phyloP scores from a whole-genome alignment of 2,113 vertebrate genomes.

The Poecilia latipinna region DNA sequence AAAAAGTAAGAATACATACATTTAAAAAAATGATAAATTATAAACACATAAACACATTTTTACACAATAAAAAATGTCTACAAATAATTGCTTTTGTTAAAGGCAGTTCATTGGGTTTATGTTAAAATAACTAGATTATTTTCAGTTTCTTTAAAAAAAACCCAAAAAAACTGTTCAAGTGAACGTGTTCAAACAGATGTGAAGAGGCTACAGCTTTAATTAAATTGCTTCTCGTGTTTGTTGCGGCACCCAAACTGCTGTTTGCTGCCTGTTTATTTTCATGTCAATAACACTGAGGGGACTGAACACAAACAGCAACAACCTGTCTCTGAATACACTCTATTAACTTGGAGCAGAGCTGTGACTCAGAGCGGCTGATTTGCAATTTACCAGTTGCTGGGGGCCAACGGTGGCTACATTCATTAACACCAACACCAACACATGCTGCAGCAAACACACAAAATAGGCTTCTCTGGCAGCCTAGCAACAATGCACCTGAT shows the following conservation, averaged over 20 bases:
- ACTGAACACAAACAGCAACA: conserved; percentile 43
- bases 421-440: conserved; percentile 11
- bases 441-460: conserved; percentile 18
- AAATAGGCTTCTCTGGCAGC: conserved; percentile 25
- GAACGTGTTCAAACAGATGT: background rate
- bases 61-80: background rate
- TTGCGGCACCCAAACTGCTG: conserved; percentile 4
- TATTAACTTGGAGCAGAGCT: conserved; percentile 39
- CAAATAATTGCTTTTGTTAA: background rate
- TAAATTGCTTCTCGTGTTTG: background rate
- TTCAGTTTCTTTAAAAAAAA: background rate
- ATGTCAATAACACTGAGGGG: conserved; percentile 21
- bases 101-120: background rate
- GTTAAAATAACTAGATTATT: background rate
- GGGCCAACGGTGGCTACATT: conserved; percentile 24
- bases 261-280: conserved; percentile 31
- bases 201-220: conserved; percentile 7
- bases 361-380: conserved; percentile 39
- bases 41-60: background rate
- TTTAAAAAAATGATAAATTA: background rate
- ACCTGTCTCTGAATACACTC: conserved; percentile 40
- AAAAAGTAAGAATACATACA: background rate
- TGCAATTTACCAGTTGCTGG: conserved; percentile 33
- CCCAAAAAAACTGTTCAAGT: background rate
- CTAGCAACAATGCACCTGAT: conserved; percentile 42